These are phyloP conservation scores for Adineta ricciae DNA, from an alignment of 2,888 invertebrate genomes.

Conservation along the genomic window DNA sequence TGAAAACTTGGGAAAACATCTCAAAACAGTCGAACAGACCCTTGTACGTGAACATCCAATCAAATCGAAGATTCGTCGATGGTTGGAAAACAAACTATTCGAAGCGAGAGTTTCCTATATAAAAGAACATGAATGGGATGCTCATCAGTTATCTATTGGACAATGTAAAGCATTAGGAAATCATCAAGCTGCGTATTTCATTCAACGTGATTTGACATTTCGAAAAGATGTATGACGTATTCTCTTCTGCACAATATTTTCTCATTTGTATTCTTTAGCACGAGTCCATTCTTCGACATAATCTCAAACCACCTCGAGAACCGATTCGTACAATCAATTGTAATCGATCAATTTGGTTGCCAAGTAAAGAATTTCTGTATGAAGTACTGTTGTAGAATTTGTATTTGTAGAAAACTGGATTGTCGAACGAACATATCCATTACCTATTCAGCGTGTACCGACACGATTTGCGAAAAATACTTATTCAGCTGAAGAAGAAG, in stretches of 20 bases:
- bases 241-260: too few relatives aligned
- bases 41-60: constrained; percentile 58
- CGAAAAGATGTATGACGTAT: constrained; percentile 63
- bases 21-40: neutral
- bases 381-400: too few relatives aligned
- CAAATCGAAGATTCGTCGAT: constrained; percentile 64
- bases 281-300: constrained; percentile 14
- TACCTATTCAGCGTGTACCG: neutral
- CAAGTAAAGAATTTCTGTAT: neutral
- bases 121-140: constrained; percentile 70
- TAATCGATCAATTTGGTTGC: constrained; percentile 25
- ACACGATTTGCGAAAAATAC: neutral
- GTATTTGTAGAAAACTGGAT: constrained; percentile 68
- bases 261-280: neutral
- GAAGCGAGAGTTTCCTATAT: constrained; percentile 49
- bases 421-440: neutral
- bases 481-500: neutral
- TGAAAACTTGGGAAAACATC: constrained; percentile 37
- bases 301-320: neutral
- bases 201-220: constrained; percentile 73
- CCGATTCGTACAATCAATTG: constrained; percentile 3
- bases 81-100: constrained; percentile 64
- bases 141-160: constrained; percentile 74
- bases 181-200: constrained; percentile 75
- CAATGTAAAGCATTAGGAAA: constrained; percentile 67